A percentile compares a stretch with the other conserved stretches of the same genome.
Evolutionary conservation across 2,113 vertebrate genomes (phyloP).

Genomic region (Strigops habroptila): DNA sequence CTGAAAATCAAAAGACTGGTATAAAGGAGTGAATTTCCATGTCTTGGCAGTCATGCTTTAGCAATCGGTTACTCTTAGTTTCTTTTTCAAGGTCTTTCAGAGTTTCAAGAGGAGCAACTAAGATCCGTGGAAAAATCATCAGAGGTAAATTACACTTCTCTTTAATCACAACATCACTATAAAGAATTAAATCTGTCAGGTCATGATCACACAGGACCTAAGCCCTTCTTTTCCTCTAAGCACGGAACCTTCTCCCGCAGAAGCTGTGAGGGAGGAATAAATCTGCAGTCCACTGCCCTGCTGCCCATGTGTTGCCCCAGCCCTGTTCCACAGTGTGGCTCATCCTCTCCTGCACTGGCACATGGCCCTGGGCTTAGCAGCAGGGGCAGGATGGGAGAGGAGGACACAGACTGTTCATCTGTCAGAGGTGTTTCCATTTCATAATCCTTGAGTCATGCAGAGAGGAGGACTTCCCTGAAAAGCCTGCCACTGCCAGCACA

Average conservation of each 20-base stretch:
- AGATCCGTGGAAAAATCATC: background rate
- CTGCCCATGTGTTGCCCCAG: fast-evolving
- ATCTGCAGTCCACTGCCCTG: background rate
- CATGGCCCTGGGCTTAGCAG: fast-evolving
- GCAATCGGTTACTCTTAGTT: background rate
- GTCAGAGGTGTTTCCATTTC: background rate
- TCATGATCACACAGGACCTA: fast-evolving
- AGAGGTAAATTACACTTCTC: too few species aligned
- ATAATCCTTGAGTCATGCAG: background rate
- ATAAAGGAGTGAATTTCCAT: background rate
- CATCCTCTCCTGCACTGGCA: too few species aligned
- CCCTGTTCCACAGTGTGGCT: fast-evolving
- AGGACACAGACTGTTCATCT: background rate
- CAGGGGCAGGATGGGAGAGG: background rate
- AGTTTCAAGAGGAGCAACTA: background rate
- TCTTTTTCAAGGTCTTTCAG: background rate
- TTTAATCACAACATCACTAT: background rate
- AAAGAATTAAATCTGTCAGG: background rate
- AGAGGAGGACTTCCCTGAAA: conserved; percentile 3
- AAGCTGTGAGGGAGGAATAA: background rate
- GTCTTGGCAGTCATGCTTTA: background rate
- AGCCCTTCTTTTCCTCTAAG: background rate
- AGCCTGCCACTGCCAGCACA: background rate
- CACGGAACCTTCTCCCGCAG: fast-evolving
- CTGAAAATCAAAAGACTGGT: background rate